Percentiles rank a stretch among this genome's conserved stretches.
Evolutionary conservation across 1,140 invertebrate genomes (phyloP).

Genomic region (Atta cephalotes): DNA sequence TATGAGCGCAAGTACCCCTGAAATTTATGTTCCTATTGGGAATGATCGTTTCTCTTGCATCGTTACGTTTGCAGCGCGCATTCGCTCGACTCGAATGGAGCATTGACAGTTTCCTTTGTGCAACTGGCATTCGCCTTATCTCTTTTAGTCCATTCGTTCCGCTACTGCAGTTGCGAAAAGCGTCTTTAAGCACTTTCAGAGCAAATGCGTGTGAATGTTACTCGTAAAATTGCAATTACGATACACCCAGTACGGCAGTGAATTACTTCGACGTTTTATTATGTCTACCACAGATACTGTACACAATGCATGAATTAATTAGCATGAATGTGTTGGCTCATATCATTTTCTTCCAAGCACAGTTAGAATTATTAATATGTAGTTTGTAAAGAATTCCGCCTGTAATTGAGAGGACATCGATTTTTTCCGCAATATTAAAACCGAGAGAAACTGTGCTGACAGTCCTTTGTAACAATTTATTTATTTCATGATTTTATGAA

Average conservation of each 20-base stretch:
- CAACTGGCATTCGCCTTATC: slow-evolving; percentile 46
- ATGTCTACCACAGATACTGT: neutral
- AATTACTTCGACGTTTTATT: slow-evolving; percentile 57
- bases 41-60: slow-evolving; percentile 70
- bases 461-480: neutral
- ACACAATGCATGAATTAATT: slow-evolving; percentile 29
- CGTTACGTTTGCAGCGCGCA: slow-evolving; percentile 45
- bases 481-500: slow-evolving; percentile 26
- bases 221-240: slow-evolving; percentile 31
- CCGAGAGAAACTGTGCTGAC: neutral
- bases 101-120: slow-evolving; percentile 59
- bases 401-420: neutral
- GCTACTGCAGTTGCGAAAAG: slow-evolving; percentile 8
- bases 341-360: slow-evolving; percentile 39
- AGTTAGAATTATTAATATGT: slow-evolving; percentile 80
- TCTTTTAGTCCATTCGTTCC: slow-evolving; percentile 44
- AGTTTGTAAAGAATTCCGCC: slow-evolving; percentile 34
- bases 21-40: slow-evolving; percentile 76
- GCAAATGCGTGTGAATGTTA: neutral
- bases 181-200: slow-evolving; percentile 24
- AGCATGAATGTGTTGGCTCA: slow-evolving; percentile 8
- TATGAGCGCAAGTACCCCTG: slow-evolving; percentile 72
- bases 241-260: too few relatives aligned
- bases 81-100: slow-evolving; percentile 47
- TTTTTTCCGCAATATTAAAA: slow-evolving; percentile 9